A percentile compares a stretch with the other conserved stretches of the same genome.
Conservation (phyloP, 2,888 invertebrate species). For the Melangyna quadrimaculata region DNA sequence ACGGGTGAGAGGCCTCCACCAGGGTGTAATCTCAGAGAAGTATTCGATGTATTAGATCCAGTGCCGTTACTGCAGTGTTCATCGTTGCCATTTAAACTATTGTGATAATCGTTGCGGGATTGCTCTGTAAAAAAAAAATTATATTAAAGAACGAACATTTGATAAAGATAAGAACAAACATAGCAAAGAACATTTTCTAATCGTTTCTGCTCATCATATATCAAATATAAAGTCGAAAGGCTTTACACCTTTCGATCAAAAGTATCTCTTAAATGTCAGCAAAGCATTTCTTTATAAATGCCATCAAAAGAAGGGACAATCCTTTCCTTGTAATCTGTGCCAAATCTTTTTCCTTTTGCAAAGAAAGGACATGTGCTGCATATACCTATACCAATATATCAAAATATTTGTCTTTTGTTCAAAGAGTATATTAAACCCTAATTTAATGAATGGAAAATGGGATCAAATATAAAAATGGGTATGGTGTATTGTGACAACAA, state of each 20-base stretch:
- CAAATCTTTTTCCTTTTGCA: constrained; percentile 28
- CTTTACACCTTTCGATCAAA: constrained; percentile 44
- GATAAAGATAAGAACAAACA: background rate
- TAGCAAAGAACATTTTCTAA: constrained; percentile 12
- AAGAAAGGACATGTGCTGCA: constrained; percentile 62
- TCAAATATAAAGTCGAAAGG: constrained; percentile 52
- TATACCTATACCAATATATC: background rate
- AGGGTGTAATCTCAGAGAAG: constrained; percentile 66
- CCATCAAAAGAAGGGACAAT: constrained; percentile 8
- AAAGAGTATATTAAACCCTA: constrained; percentile 58
- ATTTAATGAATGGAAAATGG: constrained; percentile 53
- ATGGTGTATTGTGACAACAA: constrained; percentile 64
- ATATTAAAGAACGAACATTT: background rate
- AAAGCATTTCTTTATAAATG: constrained; percentile 43
- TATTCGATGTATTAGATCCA: constrained; percentile 56
- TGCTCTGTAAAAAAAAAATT: constrained; percentile 69
- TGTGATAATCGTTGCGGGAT: constrained; percentile 72
- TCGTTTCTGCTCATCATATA: constrained; percentile 38
- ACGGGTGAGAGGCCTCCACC: constrained; percentile 74
- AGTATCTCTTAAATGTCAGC: constrained; percentile 26
- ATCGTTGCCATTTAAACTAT: constrained; percentile 71
- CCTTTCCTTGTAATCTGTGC: constrained; percentile 42
- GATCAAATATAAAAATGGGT: constrained; percentile 63
- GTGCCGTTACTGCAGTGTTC: constrained; percentile 71
- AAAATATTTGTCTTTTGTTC: constrained; percentile 38